These are phyloP conservation scores for Columba guinea DNA, from an alignment of 2,797 vertebrate species.

Conservation along the genomic window DNA sequence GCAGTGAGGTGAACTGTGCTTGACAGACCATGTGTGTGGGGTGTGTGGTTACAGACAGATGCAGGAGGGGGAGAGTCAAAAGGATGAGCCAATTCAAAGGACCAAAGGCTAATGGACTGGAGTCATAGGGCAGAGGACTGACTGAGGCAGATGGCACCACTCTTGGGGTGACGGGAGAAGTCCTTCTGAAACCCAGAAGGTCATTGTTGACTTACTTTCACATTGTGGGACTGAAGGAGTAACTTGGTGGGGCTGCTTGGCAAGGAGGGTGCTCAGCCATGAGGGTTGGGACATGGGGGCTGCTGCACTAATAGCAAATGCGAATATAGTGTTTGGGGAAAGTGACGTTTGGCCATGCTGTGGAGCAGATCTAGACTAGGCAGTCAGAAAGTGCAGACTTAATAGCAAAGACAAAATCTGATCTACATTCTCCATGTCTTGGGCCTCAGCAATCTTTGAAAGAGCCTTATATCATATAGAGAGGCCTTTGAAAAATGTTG, in stretches of 20 bases:
- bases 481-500: neutral
- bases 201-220: neutral
- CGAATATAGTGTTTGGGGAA: neutral
- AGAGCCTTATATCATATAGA: neutral
- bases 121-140: neutral
- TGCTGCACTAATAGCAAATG: neutral
- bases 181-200: neutral
- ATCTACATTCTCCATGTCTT: neutral
- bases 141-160: rapidly evolving
- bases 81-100: neutral
- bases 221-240: neutral
- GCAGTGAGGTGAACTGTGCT: neutral
- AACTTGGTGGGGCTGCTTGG: rapidly evolving
- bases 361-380: neutral
- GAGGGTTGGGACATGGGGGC: neutral
- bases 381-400: neutral
- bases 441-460: neutral
- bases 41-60: neutral
- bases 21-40: neutral
- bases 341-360: neutral
- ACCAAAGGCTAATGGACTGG: neutral
- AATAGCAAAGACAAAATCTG: neutral
- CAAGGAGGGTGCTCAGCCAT: neutral
- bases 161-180: neutral
- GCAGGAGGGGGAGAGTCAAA: neutral